These are phyloP conservation scores for Gallirallus australis DNA, from an alignment of 2,797 vertebrate species.

Conservation along the genomic window DNA sequence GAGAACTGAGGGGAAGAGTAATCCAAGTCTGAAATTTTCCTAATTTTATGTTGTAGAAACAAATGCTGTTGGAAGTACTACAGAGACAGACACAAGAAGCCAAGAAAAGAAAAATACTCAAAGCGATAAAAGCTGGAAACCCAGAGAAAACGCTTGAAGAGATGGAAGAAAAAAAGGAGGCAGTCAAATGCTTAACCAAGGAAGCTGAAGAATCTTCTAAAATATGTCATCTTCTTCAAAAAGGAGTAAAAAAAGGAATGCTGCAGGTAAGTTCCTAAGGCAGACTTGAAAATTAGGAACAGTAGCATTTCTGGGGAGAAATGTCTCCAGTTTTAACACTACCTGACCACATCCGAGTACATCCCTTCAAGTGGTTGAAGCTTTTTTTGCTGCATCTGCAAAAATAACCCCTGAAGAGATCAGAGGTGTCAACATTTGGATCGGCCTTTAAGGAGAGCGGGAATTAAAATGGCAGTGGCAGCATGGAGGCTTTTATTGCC, in stretches of 20 bases:
- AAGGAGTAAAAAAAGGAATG: conserved; percentile 73
- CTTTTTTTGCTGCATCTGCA: background rate
- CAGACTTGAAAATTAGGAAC: background rate
- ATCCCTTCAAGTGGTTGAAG: background rate
- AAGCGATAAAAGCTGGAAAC: conserved; percentile 65
- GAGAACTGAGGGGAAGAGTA: background rate
- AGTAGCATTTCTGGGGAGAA: background rate
- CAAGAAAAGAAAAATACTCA: conserved; percentile 72
- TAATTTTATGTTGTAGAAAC: conserved; percentile 61
- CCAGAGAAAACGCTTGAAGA: conserved; percentile 77
- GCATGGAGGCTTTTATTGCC: background rate
- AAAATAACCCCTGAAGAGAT: background rate
- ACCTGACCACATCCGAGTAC: background rate
- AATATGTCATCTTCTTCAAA: conserved; percentile 67
- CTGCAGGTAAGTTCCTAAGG: conserved; percentile 67
- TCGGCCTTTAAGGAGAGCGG: background rate
- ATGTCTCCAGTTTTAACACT: background rate
- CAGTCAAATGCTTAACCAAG: conserved; percentile 61
- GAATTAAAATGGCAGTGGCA: background rate
- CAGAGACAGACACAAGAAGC: conserved; percentile 71
- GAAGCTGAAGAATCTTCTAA: conserved; percentile 74
- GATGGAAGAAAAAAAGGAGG: conserved; percentile 69
- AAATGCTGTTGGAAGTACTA: conserved; percentile 72
- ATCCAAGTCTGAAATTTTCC: background rate
- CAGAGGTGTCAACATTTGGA: background rate